Evolutionary conservation across 2,113 vertebrate species (phyloP).

Genomic region (Sula dactylatra): DNA sequence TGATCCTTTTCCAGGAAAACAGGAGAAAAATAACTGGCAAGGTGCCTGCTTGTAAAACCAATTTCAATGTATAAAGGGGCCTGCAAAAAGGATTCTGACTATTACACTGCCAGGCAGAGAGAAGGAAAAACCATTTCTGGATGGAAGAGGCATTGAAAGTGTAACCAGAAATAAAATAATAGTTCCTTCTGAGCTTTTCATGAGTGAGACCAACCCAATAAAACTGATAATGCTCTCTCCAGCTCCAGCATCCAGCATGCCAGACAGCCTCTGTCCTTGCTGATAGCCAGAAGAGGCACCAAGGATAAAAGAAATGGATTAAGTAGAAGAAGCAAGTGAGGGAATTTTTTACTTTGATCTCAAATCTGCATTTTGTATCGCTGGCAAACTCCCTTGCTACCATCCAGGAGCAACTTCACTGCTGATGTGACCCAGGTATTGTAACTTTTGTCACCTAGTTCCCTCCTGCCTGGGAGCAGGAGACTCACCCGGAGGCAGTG

Average conservation of each 20-base stretch:
- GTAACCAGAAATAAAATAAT: slow-evolving; percentile 3
- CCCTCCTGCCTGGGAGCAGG: background rate
- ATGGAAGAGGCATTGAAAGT: background rate
- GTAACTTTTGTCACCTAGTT: background rate
- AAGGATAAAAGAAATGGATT: background rate
- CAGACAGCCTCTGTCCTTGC: background rate
- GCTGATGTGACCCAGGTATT: background rate
- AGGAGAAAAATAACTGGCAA: slow-evolving; percentile 19
- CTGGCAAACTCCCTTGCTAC: background rate
- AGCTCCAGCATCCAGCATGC: background rate
- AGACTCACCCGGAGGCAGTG: accelerated
- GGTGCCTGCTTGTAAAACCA: background rate
- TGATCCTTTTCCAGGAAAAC: slow-evolving; percentile 10
- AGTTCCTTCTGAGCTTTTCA: background rate
- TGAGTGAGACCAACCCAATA: background rate
- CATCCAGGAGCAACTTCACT: background rate
- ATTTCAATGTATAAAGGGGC: background rate
- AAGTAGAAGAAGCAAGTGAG: background rate
- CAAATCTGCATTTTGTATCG: background rate
- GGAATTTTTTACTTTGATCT: background rate
- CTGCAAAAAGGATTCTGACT: background rate
- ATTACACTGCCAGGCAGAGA: background rate
- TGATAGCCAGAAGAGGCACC: background rate
- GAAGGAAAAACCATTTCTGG: background rate
- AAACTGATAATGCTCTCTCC: background rate